These are phyloP conservation scores for Phymatocera aterrima DNA, from an alignment of 2,888 invertebrate species.

Conservation along the genomic window DNA sequence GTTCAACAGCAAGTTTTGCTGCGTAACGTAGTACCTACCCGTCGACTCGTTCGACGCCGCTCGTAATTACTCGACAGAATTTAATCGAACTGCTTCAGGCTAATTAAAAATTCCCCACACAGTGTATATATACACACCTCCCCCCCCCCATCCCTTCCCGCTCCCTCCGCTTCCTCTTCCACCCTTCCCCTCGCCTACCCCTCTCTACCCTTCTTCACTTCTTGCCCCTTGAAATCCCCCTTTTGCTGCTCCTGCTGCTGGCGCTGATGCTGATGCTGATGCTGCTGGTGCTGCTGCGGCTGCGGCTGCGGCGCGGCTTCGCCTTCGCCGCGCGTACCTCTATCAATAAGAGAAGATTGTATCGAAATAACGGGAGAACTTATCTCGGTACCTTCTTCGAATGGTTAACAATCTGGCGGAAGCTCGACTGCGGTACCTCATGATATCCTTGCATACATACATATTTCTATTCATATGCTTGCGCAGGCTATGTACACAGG, in stretches of 20 bases:
- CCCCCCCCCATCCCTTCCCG: conserved; percentile 45
- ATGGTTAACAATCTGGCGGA: conserved; percentile 30
- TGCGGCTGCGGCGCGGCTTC: background rate
- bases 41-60: conserved; percentile 27
- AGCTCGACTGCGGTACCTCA: background rate
- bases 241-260: background rate
- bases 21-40: conserved; percentile 46
- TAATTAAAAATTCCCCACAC: conserved; percentile 69
- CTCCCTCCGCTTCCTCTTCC: background rate
- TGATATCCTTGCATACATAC: background rate
- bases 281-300: background rate
- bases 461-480: conserved; percentile 2
- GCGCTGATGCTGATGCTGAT: background rate
- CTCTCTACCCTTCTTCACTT: background rate
- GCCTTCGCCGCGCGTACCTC: conserved; percentile 22
- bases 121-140: conserved; percentile 51
- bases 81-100: conserved; percentile 66
- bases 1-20: conserved; percentile 23
- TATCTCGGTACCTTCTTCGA: conserved; percentile 58
- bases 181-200: background rate
- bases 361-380: conserved; percentile 63
- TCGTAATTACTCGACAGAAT: conserved; percentile 70
- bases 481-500: too few relatives aligned
- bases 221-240: background rate
- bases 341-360: conserved; percentile 62